These are phyloP conservation scores for Cacatua alba DNA, from an alignment of 2,113 vertebrate species.

Conservation along the genomic window DNA sequence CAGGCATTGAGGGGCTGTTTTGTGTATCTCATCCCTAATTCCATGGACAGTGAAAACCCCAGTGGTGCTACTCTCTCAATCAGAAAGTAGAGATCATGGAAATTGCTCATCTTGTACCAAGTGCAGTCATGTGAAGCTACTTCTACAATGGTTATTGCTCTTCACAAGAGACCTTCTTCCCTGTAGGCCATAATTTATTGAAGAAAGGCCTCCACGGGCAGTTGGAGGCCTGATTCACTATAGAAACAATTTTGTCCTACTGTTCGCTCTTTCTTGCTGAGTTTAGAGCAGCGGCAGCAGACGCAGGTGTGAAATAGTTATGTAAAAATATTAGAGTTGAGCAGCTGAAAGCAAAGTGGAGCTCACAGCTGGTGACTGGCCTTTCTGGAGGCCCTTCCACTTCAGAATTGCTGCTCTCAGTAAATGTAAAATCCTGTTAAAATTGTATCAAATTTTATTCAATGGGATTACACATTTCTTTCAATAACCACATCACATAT, in stretches of 20 bases:
- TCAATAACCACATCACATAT: background rate
- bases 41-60: background rate
- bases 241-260: background rate
- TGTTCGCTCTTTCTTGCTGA: background rate
- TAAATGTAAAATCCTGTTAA: background rate
- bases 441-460: background rate
- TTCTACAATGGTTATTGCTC: background rate
- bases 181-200: background rate
- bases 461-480: background rate
- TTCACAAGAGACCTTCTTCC: background rate
- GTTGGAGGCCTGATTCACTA: background rate
- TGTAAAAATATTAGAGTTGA: background rate
- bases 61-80: background rate
- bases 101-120: background rate
- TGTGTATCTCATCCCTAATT: background rate
- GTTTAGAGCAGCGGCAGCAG: background rate
- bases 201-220: background rate
- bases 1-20: background rate
- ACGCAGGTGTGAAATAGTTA: background rate
- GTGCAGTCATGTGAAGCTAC: background rate
- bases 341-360: constrained; percentile 7
- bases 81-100: background rate
- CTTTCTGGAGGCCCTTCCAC: background rate
- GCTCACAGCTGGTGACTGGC: background rate
- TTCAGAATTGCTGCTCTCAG: background rate